Conservation (phyloP, 2,888 invertebrate genomes). For the Leucophora obtusa region DNA sequence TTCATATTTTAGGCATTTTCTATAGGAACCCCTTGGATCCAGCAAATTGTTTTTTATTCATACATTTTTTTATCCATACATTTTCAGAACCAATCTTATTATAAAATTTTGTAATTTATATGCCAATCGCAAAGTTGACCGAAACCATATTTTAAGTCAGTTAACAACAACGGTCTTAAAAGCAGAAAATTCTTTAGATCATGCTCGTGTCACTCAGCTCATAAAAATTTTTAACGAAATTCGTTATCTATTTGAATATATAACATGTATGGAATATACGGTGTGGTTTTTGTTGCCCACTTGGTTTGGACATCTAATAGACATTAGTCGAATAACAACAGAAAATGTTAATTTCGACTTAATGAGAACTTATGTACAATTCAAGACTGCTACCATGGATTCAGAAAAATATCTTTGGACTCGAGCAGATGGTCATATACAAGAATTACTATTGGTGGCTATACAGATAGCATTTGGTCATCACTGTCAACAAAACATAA, state of each 20-base stretch:
- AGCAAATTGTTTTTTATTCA: too few species aligned
- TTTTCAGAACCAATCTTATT: constrained; percentile 29
- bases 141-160: constrained; percentile 6
- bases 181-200: constrained; percentile 23
- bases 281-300: constrained; percentile 52
- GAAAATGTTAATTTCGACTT: constrained; percentile 49
- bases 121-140: constrained; percentile 1
- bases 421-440: constrained; percentile 39
- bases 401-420: constrained; percentile 27
- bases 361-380: constrained; percentile 49
- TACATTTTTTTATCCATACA: not conserved
- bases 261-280: constrained; percentile 46
- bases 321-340: constrained; percentile 41
- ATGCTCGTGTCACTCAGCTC: constrained; percentile 30
- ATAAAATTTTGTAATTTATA: constrained; percentile 39
- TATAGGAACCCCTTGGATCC: not conserved
- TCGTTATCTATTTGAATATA: constrained; percentile 58
- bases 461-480: constrained; percentile 56
- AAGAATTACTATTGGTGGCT: constrained; percentile 46
- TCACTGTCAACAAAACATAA: constrained; percentile 53
- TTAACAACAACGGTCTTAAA: constrained; percentile 41
- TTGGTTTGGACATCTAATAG: constrained; percentile 31
- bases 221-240: constrained; percentile 54
- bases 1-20: not conserved
- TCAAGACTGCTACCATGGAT: constrained; percentile 10